Evolutionary conservation across 1,140 invertebrate genomes (phyloP).

Genomic region (Rhyacophila brunnea): DNA sequence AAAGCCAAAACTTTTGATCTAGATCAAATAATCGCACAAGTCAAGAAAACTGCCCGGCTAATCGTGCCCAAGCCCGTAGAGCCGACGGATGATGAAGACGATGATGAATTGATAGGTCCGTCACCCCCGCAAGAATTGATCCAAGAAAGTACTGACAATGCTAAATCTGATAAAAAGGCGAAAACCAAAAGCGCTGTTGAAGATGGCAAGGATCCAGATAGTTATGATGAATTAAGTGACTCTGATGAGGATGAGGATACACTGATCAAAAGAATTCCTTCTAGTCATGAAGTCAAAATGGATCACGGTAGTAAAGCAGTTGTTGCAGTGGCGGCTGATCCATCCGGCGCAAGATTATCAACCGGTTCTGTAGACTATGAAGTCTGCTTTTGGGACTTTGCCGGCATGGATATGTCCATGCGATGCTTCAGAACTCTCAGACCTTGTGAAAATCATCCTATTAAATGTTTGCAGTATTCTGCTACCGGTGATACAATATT

Average conservation of each 20-base stretch:
- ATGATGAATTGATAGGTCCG: conserved; percentile 62
- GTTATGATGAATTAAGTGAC: conserved; percentile 54
- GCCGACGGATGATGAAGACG: conserved; percentile 44
- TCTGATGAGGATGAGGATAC: conserved; percentile 58
- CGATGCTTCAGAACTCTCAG: conserved; percentile 87
- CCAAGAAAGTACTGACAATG: conserved; percentile 35
- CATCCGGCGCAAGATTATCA: conserved; percentile 87
- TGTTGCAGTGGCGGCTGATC: conserved; percentile 85
- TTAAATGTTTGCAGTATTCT: conserved; percentile 88
- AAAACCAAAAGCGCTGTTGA: conserved; percentile 38
- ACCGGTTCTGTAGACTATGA: conserved; percentile 96
- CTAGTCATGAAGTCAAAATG: conserved; percentile 75
- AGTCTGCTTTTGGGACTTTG: conserved; percentile 96
- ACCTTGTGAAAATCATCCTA: conserved; percentile 95
- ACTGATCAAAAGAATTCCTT: conserved; percentile 69
- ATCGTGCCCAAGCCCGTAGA: conserved; percentile 34
- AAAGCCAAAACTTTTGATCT: conserved; percentile 76
- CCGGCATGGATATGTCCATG: conserved; percentile 92
- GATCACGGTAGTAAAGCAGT: conserved; percentile 84
- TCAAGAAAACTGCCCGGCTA: conserved; percentile 49
- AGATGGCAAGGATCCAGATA: conserved; percentile 48
- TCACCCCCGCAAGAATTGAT: conserved; percentile 48
- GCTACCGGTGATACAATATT: conserved; percentile 92
- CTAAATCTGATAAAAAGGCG: conserved; percentile 34
- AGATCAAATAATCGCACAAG: conserved; percentile 56